phyloP scores from a whole-genome alignment of 2,797 vertebrate genomes.

The Monodelphis domestica region DNA sequence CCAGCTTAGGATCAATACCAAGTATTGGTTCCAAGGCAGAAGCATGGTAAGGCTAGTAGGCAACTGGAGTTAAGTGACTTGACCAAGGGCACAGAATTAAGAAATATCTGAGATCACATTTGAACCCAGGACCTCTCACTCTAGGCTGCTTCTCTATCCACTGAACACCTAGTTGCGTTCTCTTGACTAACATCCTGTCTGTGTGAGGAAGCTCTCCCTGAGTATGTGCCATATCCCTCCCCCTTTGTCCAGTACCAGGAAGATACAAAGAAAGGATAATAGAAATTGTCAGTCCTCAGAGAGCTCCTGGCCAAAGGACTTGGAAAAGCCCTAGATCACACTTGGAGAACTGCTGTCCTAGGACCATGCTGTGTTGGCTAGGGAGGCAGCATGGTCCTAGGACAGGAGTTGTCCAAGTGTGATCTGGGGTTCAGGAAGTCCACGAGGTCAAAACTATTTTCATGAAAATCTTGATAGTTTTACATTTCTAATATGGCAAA shows the following conservation, averaged over 20 bases:
- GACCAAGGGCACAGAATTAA: too few relatives aligned
- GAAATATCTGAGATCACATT: too few relatives aligned
- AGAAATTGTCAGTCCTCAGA: background rate
- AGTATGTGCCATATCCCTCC: background rate
- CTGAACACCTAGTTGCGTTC: too few relatives aligned
- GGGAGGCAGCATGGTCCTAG: background rate
- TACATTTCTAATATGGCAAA: background rate
- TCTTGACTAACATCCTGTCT: fast-evolving
- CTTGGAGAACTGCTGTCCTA: too few relatives aligned
- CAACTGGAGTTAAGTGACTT: too few relatives aligned
- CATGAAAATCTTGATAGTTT: background rate
- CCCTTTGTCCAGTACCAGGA: background rate
- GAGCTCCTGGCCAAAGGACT: too few relatives aligned
- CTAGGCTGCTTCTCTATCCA: fast-evolving
- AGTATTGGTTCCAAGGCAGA: too few relatives aligned
- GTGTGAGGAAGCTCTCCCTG: background rate
- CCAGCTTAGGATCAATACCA: too few relatives aligned
- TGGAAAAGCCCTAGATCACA: too few relatives aligned
- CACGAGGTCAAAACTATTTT: background rate
- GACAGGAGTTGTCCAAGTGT: background rate
- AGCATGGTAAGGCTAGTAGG: too few relatives aligned
- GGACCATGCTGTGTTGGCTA: too few relatives aligned
- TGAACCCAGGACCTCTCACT: too few relatives aligned
- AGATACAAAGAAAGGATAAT: background rate
- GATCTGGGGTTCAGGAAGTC: background rate